Evolutionary conservation across 2,113 vertebrate genomes (phyloP), one percentile per base, ranked within the genome.

Genomic region (Oophaga pumilio): DNA sequence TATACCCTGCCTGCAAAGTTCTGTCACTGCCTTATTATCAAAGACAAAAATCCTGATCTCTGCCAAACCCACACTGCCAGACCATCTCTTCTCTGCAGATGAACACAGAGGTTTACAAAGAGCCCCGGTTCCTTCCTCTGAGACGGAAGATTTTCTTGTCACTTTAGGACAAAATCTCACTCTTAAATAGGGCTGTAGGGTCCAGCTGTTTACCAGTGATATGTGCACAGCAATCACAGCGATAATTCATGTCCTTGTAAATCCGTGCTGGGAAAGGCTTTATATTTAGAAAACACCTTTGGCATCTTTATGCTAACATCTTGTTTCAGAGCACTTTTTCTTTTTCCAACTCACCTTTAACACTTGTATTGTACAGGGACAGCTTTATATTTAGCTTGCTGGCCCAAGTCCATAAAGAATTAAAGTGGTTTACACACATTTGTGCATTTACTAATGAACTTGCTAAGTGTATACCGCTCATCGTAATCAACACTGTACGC

Each of bases 121-220:
- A 9, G 88, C 24, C 78, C 18, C 1, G 13, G 33, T 71, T 89
- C 83, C 69, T 73, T 89, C 83, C 80, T 64, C 66, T 57, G 50
- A 59, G 57, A 62, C 76, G 69, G 71, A 83, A 69, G 15, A 84
- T 84, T 89, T 90, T 90, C 59, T 90, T 68, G 20, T 49, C 74
- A 26, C 2, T 17, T 88, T 82, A 18, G 69, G 60, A 50, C 77
- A 62, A 76, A 89, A 52, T 87, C 62, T 24, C 9, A 69, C 15
- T 85, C 53, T 22, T 73, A 66, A 76, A 89, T 82, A 64, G 33
- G 71, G 85, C 26, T 68, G 22, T 43, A 86, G 15, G 8, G 1
- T 89, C n/a, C 56, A 60, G 1, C 86, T 87, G 24, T 86, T 89
- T 79, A 74, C 15, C 81, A 52, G 43, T 83, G 76, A n/a, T 83